Percentiles rank a stretch among this genome's conserved stretches.
Conservation (phyloP, 2,888 invertebrate species). For the Torymus texanus region DNA sequence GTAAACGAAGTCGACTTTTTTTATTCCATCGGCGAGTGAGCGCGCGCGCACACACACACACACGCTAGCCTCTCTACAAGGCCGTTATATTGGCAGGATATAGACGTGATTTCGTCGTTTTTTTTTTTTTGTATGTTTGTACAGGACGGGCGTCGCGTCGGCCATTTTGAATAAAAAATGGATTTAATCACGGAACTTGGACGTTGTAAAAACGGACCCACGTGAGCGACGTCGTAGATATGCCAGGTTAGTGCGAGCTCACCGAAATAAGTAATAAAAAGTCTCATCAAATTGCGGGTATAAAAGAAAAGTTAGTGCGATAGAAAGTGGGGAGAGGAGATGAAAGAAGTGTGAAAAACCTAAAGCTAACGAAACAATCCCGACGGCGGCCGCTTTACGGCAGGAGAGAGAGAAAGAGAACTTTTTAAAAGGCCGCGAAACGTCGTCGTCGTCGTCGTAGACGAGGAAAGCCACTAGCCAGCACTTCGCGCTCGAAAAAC, state of each 20-base stretch:
- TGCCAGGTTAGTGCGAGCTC: neutral
- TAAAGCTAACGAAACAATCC: constrained; percentile 53
- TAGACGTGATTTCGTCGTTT: no score
- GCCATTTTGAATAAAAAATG: neutral
- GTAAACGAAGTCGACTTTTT: constrained; percentile 15
- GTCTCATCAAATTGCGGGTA: constrained; percentile 36
- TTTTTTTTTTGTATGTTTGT: no score
- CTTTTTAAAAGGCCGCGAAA: constrained; percentile 38
- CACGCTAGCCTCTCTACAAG: no score
- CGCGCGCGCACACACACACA: neutral
- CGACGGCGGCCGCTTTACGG: constrained; percentile 12
- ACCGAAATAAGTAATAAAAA: constrained; percentile 37
- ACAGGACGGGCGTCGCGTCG: no score
- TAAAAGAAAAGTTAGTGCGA: constrained; percentile 45
- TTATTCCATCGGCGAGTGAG: neutral
- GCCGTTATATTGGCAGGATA: no score
- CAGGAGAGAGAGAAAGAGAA: neutral
- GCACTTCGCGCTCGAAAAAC: no score
- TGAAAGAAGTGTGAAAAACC: constrained; percentile 24
- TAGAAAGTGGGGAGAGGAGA: neutral
- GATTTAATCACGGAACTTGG: constrained; percentile 32
- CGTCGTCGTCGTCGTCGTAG: neutral
- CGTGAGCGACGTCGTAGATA: neutral
- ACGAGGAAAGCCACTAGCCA: no score
- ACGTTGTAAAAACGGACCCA: neutral